A percentile compares a stretch with the other conserved stretches of the same genome.
Conservation (phyloP, 2,113 vertebrate species). For the Nerophis lumbriciformis region DNA sequence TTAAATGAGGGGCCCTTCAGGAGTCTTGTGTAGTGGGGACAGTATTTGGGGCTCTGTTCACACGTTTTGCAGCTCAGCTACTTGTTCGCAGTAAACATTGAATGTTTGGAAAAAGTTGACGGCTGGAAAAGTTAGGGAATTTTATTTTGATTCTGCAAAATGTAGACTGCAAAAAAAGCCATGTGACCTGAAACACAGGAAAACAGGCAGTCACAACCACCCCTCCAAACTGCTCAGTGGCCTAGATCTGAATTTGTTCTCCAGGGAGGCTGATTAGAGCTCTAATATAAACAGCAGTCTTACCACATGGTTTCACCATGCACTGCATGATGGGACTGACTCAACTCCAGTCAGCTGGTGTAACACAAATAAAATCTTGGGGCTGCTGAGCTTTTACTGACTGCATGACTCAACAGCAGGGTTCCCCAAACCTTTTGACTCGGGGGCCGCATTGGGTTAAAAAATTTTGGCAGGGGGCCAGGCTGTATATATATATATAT, state of each 20-base stretch:
- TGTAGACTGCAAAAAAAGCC: background rate
- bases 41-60: no score
- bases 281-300: conserved; percentile 71
- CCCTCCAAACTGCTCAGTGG: conserved; percentile 46
- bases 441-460: no score
- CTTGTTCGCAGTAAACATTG: no score
- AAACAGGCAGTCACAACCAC: conserved; percentile 4
- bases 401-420: conserved; percentile 20
- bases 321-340: conserved; percentile 67
- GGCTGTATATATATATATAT: no score
- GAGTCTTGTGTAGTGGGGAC: no score
- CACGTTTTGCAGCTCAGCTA: no score
- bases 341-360: conserved; percentile 57
- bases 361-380: conserved; percentile 41
- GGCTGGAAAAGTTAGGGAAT: background rate
- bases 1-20: no score
- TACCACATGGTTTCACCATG: conserved; percentile 59
- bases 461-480: no score
- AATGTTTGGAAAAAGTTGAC: no score
- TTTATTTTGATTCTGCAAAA: background rate
- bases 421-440: no score
- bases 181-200: background rate
- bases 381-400: conserved; percentile 22
- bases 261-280: conserved; percentile 71
- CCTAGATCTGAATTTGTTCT: conserved; percentile 63